phyloP scores from a whole-genome alignment of 2,797 vertebrate species.

The Macrochelys suwanniensis region DNA sequence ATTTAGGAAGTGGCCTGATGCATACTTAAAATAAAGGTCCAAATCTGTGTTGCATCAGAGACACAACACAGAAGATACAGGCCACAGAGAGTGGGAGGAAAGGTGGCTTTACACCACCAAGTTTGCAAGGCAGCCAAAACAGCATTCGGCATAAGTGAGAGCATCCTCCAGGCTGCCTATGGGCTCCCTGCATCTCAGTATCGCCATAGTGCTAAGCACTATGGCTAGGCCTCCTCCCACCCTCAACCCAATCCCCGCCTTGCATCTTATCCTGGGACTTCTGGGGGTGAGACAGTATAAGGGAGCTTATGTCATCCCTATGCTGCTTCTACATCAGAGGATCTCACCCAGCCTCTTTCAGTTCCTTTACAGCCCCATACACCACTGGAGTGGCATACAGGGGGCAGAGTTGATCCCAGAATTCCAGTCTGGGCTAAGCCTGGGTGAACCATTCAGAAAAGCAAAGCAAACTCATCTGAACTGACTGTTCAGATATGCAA shows the following conservation, averaged over 20 bases:
- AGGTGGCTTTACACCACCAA: not conserved
- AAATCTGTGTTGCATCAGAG: not conserved
- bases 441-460: not conserved
- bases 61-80: not conserved
- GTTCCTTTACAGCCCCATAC: not conserved
- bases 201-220: not conserved
- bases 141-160: not conserved
- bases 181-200: not conserved
- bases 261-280: not conserved
- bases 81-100: not conserved
- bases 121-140: not conserved
- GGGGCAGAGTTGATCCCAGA: not conserved
- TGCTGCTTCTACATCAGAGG: not conserved
- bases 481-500: not conserved
- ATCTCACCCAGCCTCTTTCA: not conserved
- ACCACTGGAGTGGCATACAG: not conserved
- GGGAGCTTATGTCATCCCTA: not conserved
- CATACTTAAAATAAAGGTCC: not conserved
- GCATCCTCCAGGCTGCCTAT: not conserved
- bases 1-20: not conserved
- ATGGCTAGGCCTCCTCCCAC: not conserved
- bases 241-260: not conserved
- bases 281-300: not conserved
- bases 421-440: not conserved
- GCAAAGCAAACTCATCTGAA: not conserved